Evolutionary conservation across 2,888 invertebrate genomes (phyloP), one percentile per base, ranked within the genome.

Genomic region (Cabera pusaria): DNA sequence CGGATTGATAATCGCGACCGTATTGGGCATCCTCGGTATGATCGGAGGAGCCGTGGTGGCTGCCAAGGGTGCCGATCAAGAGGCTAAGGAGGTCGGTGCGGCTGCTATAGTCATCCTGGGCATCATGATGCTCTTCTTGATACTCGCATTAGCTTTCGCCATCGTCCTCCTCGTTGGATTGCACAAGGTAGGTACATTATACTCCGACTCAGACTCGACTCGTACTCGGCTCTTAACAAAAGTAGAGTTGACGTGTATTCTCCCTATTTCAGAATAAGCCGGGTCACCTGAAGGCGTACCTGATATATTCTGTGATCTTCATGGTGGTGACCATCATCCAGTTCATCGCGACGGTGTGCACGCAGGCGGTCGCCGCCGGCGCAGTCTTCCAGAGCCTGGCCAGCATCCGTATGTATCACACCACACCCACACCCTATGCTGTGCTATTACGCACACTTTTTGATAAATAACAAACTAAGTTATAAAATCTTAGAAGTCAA

Each of bases 181-280:
- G 6, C 42, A 42, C 7, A 31, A 42, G 42, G 42, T 42, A 17
- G 28, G 4, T n/a, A n/a, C n/a, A n/a, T n/a, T n/a, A n/a, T n/a
- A n/a, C n/a, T n/a, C n/a, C n/a, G n/a, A n/a, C n/a, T n/a, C n/a
- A n/a, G n/a, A n/a, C n/a, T n/a, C n/a, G n/a, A n/a, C n/a, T n/a
- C n/a, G n/a, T n/a, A n/a, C n/a, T n/a, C n/a, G n/a, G n/a, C n/a
- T n/a, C n/a, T n/a, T n/a, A n/a, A n/a, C n/a, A n/a, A n/a, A n/a
- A n/a, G n/a, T n/a, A n/a, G n/a, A n/a, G n/a, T n/a, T n/a, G n/a
- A n/a, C n/a, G n/a, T n/a, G n/a, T n/a, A n/a, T n/a, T n/a, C n/a
- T n/a, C n/a, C n/a, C n/a, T n/a, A n/a, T 56, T 50, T 10, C 43
- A 60, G 58, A 40, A 56, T 20, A 53, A 52, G 12, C 52, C 52